A percentile compares a stretch with the other conserved stretches of the same genome.
Evolutionary conservation across 2,113 vertebrate genomes (phyloP).

Genomic region (Neofelis nebulosa): DNA sequence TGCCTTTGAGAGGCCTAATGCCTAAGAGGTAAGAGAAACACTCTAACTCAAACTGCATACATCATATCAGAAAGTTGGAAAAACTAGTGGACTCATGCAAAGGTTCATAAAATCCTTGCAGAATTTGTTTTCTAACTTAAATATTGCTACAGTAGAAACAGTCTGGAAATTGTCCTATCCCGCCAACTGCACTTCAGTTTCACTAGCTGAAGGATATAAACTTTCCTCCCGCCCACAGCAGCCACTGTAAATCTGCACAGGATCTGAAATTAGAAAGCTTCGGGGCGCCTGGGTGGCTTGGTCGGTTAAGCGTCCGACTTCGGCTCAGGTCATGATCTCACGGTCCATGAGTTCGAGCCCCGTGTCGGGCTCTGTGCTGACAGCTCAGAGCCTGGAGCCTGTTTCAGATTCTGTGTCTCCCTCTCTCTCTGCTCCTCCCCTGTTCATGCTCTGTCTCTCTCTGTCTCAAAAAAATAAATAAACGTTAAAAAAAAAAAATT

Average conservation of each 20-base stretch:
- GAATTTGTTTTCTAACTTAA: neutral
- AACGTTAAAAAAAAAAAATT: too few species aligned
- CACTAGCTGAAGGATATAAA: neutral
- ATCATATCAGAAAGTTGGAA: neutral
- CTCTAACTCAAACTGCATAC: neutral
- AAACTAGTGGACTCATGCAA: neutral
- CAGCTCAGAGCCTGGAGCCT: too few species aligned
- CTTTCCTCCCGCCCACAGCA: neutral
- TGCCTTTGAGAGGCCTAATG: neutral
- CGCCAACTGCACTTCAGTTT: neutral
- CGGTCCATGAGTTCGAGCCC: too few species aligned
- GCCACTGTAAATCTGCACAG: neutral
- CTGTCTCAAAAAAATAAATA: too few species aligned
- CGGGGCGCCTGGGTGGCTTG: too few species aligned
- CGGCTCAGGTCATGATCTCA: too few species aligned
- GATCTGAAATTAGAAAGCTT: neutral
- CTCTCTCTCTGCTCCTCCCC: too few species aligned
- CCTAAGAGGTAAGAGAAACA: neutral
- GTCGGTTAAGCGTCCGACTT: too few species aligned
- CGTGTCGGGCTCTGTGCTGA: too few species aligned
- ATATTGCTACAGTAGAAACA: neutral
- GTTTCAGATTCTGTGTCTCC: too few species aligned
- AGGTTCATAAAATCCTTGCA: neutral
- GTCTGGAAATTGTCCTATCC: neutral
- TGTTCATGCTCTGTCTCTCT: too few species aligned